A percentile compares a stretch with the other conserved stretches of the same genome.
phyloP scores from a whole-genome alignment of 2,113 vertebrate genomes.

The Lycaon pictus region DNA sequence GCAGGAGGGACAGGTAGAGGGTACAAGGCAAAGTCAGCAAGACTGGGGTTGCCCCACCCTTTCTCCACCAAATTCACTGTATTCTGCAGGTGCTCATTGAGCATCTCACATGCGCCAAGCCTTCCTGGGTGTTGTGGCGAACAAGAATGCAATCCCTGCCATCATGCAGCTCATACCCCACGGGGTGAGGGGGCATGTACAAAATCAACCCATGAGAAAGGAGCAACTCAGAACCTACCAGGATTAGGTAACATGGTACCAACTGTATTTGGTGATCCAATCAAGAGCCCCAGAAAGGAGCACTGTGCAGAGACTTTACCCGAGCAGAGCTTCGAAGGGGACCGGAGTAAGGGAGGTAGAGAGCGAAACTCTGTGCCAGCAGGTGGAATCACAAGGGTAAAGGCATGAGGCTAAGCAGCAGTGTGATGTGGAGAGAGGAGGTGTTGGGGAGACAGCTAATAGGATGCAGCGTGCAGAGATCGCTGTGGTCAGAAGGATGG shows the following conservation, averaged over 20 bases:
- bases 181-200: not conserved
- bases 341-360: not conserved
- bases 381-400: not conserved
- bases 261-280: not conserved
- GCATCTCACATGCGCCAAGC: fast-evolving
- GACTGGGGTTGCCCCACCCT: not conserved
- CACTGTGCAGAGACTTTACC: not conserved
- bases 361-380: not conserved
- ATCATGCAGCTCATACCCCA: not conserved
- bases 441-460: too few relatives aligned
- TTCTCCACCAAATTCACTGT: not conserved
- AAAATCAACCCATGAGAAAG: not conserved
- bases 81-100: too few relatives aligned
- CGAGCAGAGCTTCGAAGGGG: not conserved
- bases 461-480: fast-evolving
- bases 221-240: not conserved
- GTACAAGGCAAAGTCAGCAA: too few relatives aligned
- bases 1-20: not conserved
- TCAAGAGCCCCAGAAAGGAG: not conserved
- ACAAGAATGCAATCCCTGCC: not conserved
- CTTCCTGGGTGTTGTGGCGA: not conserved
- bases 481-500: fast-evolving
- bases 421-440: not conserved
- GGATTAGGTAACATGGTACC: not conserved
- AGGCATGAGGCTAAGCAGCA: not conserved